Evolutionary conservation across 35 echinoderm and acorn worm genomes (phyloP), one percentile per base, ranked within the genome.

Genomic region (Ptychodera flava): DNA sequence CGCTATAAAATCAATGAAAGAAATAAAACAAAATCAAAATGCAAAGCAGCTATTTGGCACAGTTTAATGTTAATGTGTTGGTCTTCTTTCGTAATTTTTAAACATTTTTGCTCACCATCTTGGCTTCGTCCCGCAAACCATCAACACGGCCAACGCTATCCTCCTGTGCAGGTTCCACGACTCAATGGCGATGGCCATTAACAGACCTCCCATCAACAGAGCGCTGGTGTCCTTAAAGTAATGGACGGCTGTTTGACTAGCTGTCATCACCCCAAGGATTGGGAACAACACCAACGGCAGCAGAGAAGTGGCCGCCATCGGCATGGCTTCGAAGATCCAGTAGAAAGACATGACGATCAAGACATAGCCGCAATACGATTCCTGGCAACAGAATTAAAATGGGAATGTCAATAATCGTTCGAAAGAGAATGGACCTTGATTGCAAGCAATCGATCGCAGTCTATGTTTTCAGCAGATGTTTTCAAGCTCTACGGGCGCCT

Each of bases 151-250:
- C 0, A 99, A 79, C 0, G 96, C 96, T 30, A 99, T 92, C 36
- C 93, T 34, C 30, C 84, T 86, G 80, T 99, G 96, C n/a, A 99
- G 78, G 36, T 94, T 99, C 88, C 96, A 84, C 15, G 94, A 78
- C 78, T 99, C 92, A 0, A 99, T 87, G 28, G 96, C 87, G 6
- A 99, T 85, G 0, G 96, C 96, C 35, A 99, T 89, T 0, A 99
- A 88, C 52, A 99, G 77, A 80, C 96, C 90, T 30, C 92, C 96
- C 35, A 99, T 81, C 37, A 92, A 90, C 79, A 99, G 33, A 35
- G 94, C 87, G 28, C 88, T 91, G 31, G 93, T 99, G 37, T 99
- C 96, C 79, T 94, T 94, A 32, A 94, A 83, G 88, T 99, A 99
- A 53, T 92, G 92, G 33, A 87, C 77, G 33, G 87, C 91, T 33